Evolutionary conservation across 2,797 vertebrate species (phyloP), one percentile per base, ranked within the genome.

Genomic region (Falco rusticolus): DNA sequence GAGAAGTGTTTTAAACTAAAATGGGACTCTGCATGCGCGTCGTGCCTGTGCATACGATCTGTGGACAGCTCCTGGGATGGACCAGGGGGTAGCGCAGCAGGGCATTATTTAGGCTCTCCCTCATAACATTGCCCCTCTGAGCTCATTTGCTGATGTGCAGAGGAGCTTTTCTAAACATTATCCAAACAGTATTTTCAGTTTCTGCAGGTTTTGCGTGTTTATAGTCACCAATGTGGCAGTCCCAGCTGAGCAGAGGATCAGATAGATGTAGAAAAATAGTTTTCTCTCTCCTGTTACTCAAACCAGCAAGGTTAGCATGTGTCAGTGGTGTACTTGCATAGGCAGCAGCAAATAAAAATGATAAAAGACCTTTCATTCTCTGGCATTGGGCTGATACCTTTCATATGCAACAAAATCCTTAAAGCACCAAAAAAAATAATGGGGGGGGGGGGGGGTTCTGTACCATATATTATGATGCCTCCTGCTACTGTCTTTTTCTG

Each of bases 11-110:
- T 68, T 51, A 17, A 64, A 60, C 45, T 45, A 41, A 60, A 78
- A 29, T n/a, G 16, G 12, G 45, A 34, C 26, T 54, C n/a, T 19
- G 21, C 18, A 9, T 33, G 24, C 2, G 0, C 20, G 14, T 48
- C 3, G 0, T 10, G 48, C 29, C 60, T 50, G 18, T 34, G 47
- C 29, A 8, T 16, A 24, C 0, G 0, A 51, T 18, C 56, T 60
- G 34, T 60, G 56, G 34, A 33, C 2, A 9, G 48, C 33, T 50
- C 8, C 54, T 72, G 48, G 21, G 21, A 11, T 34, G 28, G 45
- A 34, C 17, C 25, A 37, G 33, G 29, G n/a, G 69, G 24, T 25
- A 68, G 28, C 50, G 31, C 5, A 2, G 25, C 28, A 68, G 25
- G 11, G 8, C 18, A 9, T 51, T 81, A 19, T 54, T 33, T 64